These are phyloP conservation scores for Elephantulus edwardii DNA, from an alignment of 2,113 vertebrate genomes.

Conservation along the genomic window DNA sequence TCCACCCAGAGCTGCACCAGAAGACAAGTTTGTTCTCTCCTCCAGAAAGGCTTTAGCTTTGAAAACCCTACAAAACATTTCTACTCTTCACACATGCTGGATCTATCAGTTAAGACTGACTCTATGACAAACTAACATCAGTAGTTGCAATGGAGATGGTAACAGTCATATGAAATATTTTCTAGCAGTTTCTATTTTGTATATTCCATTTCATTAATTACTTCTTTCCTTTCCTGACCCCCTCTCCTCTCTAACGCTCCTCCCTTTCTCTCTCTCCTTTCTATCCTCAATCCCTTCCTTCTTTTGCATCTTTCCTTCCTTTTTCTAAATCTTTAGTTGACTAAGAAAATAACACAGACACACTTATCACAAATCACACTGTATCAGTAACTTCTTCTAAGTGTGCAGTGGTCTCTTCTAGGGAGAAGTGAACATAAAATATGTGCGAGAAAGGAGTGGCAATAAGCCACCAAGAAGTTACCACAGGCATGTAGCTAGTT, in stretches of 20 bases:
- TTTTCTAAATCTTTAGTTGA: neutral
- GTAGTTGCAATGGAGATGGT: neutral
- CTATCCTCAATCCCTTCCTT: neutral
- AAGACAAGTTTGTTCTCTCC: neutral
- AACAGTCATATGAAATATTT: neutral
- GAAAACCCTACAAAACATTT: neutral
- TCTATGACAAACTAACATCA: neutral
- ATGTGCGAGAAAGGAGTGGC: neutral
- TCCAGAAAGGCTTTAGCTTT: neutral
- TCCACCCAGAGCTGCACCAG: neutral
- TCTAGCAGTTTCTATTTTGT: neutral
- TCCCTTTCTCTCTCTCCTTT: neutral
- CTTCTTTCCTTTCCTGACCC: neutral
- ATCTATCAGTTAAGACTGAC: neutral
- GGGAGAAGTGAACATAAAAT: constrained; percentile 9
- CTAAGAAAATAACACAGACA: neutral
- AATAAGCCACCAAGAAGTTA: neutral
- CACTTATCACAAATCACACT: neutral
- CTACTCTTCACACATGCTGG: neutral
- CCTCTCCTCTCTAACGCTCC: neutral
- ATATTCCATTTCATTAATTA: neutral
- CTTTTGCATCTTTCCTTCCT: neutral
- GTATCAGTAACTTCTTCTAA: neutral
- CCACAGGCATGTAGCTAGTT: constrained; percentile 12
- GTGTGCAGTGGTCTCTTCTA: neutral